Percentiles rank a stretch among this genome's conserved stretches.
phyloP scores from a whole-genome alignment of 2,797 vertebrate genomes.

The Denticeps clupeoides region DNA sequence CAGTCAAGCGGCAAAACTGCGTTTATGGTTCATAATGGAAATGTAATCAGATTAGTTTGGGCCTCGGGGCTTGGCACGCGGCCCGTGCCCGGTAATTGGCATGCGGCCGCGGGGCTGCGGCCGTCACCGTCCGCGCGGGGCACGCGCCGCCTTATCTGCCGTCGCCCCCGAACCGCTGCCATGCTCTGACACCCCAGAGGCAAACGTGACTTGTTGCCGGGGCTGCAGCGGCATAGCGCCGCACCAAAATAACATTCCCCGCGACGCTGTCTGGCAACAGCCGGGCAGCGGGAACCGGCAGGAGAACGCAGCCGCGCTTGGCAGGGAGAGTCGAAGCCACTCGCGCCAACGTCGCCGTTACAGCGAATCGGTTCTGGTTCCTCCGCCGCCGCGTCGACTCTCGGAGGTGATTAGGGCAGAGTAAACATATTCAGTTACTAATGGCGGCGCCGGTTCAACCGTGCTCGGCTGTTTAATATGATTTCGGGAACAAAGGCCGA shows the following conservation, averaged over 20 bases:
- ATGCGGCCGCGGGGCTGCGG: conserved; percentile 49
- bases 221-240: too few relatives aligned
- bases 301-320: too few relatives aligned
- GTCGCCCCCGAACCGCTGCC: conserved; percentile 37
- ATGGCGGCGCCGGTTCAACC: neutral
- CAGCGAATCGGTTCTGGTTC: neutral
- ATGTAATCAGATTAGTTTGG: conserved; percentile 63
- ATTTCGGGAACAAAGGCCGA: neutral
- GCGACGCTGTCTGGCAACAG: too few relatives aligned
- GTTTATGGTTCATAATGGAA: conserved; percentile 66
- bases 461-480: conserved; percentile 2
- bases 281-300: too few relatives aligned
- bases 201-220: conserved; percentile 21
- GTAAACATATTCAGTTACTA: neutral
- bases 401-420: neutral
- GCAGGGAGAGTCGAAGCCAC: neutral
- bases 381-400: neutral
- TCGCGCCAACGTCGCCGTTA: neutral
- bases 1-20: conserved; percentile 57
- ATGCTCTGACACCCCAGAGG: conserved; percentile 32
- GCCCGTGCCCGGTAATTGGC: conserved; percentile 55
- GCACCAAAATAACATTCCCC: too few relatives aligned
- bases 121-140: conserved; percentile 50
- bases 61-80: conserved; percentile 56
- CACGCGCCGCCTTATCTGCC: conserved; percentile 37